phyloP scores from a whole-genome alignment of 1,140 invertebrate species.

The Limonius californicus region DNA sequence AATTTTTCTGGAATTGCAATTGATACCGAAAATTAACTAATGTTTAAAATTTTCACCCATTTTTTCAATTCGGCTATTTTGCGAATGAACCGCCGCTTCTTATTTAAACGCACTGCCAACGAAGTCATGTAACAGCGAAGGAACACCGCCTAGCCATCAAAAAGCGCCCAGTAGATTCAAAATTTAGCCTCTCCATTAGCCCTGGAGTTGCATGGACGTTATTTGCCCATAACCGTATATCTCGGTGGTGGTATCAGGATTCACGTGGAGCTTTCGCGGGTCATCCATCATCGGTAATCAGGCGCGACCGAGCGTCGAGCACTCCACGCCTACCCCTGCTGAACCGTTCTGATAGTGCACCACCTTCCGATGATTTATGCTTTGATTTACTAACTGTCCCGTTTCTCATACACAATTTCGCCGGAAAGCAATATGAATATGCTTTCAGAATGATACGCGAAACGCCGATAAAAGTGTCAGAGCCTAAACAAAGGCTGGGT shows the following conservation, averaged over 20 bases:
- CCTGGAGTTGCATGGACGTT: too few species aligned
- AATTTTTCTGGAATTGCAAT: too few species aligned
- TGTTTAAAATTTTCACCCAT: too few species aligned
- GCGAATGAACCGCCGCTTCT: too few species aligned
- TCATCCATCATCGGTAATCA: constrained; percentile 35
- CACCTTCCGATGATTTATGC: constrained; percentile 30
- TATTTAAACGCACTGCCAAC: too few species aligned
- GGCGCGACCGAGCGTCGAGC: constrained; percentile 30
- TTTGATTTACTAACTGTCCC: constrained; percentile 28
- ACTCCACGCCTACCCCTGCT: constrained; percentile 31
- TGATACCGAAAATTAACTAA: too few species aligned
- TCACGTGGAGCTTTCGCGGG: constrained; percentile 20
- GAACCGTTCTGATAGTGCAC: constrained; percentile 36
- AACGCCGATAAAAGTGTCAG: not conserved
- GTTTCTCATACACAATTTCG: constrained; percentile 10
- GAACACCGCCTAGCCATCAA: too few species aligned
- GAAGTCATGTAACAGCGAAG: too few species aligned
- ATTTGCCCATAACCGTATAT: constrained; percentile 15
- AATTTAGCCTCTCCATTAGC: too few species aligned
- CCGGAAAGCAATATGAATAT: not conserved
- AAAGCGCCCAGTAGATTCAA: too few species aligned
- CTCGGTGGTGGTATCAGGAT: constrained; percentile 2
- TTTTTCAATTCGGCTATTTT: too few species aligned
- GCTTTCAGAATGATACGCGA: not conserved
- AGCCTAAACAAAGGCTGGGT: too few species aligned